Evolutionary conservation across 2,888 invertebrate genomes (phyloP).

Genomic region (Carabus problematicus): DNA sequence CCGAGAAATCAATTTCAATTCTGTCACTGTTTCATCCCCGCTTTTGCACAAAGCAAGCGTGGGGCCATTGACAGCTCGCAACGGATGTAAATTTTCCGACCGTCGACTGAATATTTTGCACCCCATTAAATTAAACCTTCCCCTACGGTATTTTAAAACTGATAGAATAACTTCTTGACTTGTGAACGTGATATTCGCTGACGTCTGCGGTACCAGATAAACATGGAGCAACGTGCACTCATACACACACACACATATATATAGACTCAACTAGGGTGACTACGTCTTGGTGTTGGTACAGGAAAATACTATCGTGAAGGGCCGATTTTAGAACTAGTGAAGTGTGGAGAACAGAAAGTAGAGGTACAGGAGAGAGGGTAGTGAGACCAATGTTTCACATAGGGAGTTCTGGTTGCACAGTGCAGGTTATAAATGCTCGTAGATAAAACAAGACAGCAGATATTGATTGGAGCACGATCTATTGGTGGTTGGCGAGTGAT

Average conservation of each 20-base stretch:
- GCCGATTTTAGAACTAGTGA: not conserved
- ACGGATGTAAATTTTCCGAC: constrained; percentile 39
- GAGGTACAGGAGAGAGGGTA: not conserved
- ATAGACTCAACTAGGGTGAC: not conserved
- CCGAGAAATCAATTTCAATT: constrained; percentile 34
- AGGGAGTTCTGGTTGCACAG: constrained; percentile 4
- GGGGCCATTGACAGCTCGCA: constrained; percentile 34
- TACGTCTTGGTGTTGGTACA: not conserved
- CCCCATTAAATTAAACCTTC: constrained; percentile 42
- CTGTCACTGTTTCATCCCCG: constrained; percentile 27
- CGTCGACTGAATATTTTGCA: constrained; percentile 39
- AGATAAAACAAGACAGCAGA: constrained; percentile 34
- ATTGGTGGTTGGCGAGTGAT: constrained; percentile 46
- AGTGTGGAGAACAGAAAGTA: not conserved
- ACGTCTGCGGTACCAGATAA: constrained; percentile 39
- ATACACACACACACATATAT: not conserved
- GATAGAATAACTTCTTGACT: constrained; percentile 40
- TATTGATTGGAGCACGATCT: constrained; percentile 43
- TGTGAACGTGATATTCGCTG: constrained; percentile 33
- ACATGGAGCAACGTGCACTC: constrained; percentile 7
- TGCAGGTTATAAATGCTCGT: constrained; percentile 33
- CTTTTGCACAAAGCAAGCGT: constrained; percentile 17
- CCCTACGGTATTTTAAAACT: constrained; percentile 34
- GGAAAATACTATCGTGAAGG: not conserved
- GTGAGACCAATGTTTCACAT: not conserved